Conservation (phyloP, 2,888 invertebrate genomes). For the Limnephilus lunatus region DNA sequence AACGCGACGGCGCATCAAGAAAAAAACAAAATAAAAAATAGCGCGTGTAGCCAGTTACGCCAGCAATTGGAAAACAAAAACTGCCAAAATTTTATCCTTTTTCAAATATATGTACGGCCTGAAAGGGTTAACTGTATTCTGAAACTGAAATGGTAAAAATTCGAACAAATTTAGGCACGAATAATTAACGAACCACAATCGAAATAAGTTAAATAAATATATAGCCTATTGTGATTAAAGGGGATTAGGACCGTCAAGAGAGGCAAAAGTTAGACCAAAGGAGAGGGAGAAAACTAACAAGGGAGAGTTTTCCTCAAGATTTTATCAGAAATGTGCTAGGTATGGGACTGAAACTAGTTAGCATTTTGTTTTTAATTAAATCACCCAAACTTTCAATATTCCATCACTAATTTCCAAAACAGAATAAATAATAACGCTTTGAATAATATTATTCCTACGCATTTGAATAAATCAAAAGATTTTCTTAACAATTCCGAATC, state of each 20-base stretch:
- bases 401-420: not conserved
- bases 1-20: too few relatives aligned
- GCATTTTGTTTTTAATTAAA: not conserved
- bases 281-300: not conserved
- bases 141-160: not conserved
- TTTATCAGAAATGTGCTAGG: not conserved
- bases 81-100: too few relatives aligned
- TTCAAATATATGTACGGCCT: too few relatives aligned
- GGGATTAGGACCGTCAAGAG: not conserved
- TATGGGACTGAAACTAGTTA: not conserved
- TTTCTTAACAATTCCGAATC: not conserved
- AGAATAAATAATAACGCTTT: not conserved
- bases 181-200: not conserved
- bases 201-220: too few relatives aligned
- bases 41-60: too few relatives aligned
- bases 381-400: not conserved
- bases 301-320: not conserved
- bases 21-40: too few relatives aligned
- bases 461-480: not conserved
- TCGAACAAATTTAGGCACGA: not conserved
- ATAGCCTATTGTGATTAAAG: too few relatives aligned
- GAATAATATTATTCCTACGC: not conserved
- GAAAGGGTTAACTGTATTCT: not conserved
- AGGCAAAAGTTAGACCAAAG: too few relatives aligned
- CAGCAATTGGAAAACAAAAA: too few relatives aligned